These are phyloP conservation scores for Gasterosteus aculeatus DNA, from an alignment of 2,113 vertebrate species.

Conservation along the genomic window DNA sequence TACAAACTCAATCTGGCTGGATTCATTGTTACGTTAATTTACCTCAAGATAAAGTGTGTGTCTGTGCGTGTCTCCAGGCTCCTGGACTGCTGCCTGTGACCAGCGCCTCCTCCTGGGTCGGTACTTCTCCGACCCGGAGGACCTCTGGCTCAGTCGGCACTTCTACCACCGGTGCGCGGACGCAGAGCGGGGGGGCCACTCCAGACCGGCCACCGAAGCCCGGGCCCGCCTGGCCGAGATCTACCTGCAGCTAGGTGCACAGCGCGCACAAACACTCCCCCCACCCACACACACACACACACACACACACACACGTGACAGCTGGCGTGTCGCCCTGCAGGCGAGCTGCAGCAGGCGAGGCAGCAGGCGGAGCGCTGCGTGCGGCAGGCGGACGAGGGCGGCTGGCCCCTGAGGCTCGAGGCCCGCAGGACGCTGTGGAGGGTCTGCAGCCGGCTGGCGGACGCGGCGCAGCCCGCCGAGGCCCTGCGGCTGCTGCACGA, in stretches of 20 bases:
- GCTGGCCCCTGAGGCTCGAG: conserved; percentile 40
- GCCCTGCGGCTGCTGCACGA: conserved; percentile 38
- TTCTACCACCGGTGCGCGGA: conserved; percentile 54
- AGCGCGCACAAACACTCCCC: not conserved
- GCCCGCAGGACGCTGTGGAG: not conserved
- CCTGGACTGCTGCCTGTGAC: conserved; percentile 36
- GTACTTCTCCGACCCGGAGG: conserved; percentile 32
- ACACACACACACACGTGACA: not conserved
- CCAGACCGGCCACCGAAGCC: conserved; percentile 38
- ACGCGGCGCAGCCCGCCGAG: not conserved
- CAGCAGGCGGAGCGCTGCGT: conserved; percentile 49
- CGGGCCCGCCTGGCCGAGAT: conserved; percentile 36
- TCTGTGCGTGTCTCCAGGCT: conserved; percentile 33
- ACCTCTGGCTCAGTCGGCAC: conserved; percentile 51
- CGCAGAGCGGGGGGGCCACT: not conserved
- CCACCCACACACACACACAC: not conserved
- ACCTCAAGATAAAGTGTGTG: not conserved
- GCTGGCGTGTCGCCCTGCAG: conserved; percentile 10
- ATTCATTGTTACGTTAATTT: no score
- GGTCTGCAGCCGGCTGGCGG: conserved; percentile 45
- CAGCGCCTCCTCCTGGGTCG: conserved; percentile 44
- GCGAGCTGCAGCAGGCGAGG: conserved; percentile 44
- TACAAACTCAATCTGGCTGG: no score
- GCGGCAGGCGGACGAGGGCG: not conserved
- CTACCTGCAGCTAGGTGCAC: conserved; percentile 48